These are phyloP conservation scores for Nothoprocta perdicaria DNA, from an alignment of 2,113 vertebrate genomes.

Conservation along the genomic window DNA sequence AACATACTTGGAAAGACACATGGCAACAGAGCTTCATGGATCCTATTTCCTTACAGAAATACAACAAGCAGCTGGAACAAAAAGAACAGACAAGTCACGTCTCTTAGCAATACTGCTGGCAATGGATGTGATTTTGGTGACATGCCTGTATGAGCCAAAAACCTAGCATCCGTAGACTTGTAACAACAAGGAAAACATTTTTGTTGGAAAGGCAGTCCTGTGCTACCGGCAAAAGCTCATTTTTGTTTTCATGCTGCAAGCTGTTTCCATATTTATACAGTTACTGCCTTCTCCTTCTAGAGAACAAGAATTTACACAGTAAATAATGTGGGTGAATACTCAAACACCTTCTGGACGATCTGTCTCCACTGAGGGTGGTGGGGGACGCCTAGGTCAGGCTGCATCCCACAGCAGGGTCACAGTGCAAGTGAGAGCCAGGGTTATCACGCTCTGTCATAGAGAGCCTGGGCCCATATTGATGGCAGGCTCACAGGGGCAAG, in stretches of 20 bases:
- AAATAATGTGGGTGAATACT: background rate
- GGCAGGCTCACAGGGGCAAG: background rate
- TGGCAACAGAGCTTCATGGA: background rate
- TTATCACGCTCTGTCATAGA: background rate
- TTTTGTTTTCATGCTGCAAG: background rate
- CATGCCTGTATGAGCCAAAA: background rate
- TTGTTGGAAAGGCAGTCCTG: background rate
- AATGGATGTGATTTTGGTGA: background rate
- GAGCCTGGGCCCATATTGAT: background rate
- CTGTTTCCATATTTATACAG: background rate
- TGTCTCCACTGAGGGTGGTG: background rate
- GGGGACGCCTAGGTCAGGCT: background rate
- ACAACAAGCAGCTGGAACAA: background rate
- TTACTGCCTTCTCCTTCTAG: background rate
- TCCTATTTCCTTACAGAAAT: background rate
- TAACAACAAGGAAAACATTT: background rate
- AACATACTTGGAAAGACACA: background rate
- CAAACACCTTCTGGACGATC: background rate
- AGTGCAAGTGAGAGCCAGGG: background rate
- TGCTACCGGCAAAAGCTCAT: background rate
- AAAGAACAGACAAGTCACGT: background rate
- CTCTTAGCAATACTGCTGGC: background rate
- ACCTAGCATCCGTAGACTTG: background rate
- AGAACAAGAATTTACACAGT: background rate
- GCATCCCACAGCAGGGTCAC: background rate